Conservation (phyloP, 92 coral and sea anemone genomes). For the Scolanthus callimorphus region DNA sequence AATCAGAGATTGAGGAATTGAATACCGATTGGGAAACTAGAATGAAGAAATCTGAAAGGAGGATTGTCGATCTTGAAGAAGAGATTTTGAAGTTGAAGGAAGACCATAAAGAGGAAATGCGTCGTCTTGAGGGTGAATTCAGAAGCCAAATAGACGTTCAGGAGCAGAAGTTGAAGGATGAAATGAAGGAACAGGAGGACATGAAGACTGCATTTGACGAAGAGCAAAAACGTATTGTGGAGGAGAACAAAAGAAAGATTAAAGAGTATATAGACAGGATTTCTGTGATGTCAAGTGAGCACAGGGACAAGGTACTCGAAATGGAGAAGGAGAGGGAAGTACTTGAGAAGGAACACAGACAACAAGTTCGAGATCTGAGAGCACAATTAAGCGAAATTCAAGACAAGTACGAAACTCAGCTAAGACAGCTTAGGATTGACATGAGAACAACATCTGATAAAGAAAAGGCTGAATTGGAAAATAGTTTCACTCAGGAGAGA, state of each 20-base stretch:
- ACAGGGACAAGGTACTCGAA: constrained; percentile 39
- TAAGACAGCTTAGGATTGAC: constrained; percentile 32
- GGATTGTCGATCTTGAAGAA: constrained; percentile 2
- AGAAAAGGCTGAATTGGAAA: constrained; percentile 52
- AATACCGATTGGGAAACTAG: constrained; percentile 11
- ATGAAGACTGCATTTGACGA: constrained; percentile 35
- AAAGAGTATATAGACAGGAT: constrained; percentile 42
- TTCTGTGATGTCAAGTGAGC: constrained; percentile 25
- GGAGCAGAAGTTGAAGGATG: constrained; percentile 40
- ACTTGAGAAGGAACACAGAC: constrained; percentile 35
- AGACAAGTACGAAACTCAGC: constrained; percentile 40
- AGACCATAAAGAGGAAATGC: constrained; percentile 9
- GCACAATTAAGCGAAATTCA: constrained; percentile 24
- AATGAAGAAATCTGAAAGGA: constrained; percentile 3
- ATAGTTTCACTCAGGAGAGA: constrained; percentile 11
- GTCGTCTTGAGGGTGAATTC: constrained; percentile 10
- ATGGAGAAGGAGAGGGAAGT: constrained; percentile 44
- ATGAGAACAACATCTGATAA: constrained; percentile 32
- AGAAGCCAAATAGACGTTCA: constrained; percentile 29
- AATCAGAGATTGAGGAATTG: constrained; percentile 5
- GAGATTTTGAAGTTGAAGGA: not conserved
- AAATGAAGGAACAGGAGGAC: constrained; percentile 42
- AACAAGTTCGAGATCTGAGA: constrained; percentile 41
- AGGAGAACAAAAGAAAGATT: constrained; percentile 21
- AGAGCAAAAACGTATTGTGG: constrained; percentile 38